phyloP scores from a whole-genome alignment of 2,113 vertebrate genomes.

The Parotia lawesii region DNA sequence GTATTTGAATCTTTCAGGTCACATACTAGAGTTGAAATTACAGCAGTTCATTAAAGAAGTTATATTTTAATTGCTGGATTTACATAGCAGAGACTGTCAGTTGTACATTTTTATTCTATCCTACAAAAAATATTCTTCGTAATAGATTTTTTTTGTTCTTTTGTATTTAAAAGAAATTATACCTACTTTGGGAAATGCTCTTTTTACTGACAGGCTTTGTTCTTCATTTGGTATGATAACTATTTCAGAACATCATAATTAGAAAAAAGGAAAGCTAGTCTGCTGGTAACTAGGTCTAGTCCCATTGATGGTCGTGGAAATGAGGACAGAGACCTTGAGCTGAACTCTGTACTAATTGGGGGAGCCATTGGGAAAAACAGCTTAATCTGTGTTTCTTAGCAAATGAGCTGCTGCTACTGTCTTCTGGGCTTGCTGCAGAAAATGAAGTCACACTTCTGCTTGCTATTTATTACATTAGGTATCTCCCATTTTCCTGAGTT shows the following conservation, averaged over 20 bases:
- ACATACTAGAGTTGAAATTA: background rate
- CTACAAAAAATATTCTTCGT: background rate
- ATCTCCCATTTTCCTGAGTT: background rate
- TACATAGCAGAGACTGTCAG: background rate
- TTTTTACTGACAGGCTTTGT: background rate
- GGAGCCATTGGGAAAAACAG: background rate
- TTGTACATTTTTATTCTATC: background rate
- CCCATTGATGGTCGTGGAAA: background rate
- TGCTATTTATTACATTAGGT: background rate
- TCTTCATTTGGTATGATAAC: background rate
- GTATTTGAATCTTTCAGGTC: background rate
- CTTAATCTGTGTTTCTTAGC: background rate
- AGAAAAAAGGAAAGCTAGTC: background rate
- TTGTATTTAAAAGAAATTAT: background rate
- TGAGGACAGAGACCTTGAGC: slow-evolving; percentile 14
- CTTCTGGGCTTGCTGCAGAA: background rate
- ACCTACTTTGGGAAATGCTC: background rate
- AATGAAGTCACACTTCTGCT: background rate
- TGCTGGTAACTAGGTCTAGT: background rate
- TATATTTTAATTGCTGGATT: background rate
- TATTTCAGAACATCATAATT: background rate
- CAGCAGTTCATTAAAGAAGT: background rate
- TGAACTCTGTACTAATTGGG: slow-evolving; percentile 32
- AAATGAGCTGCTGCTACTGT: slow-evolving; percentile 1
- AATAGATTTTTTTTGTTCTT: background rate